These are phyloP conservation scores for Sepiola atlantica DNA, from an alignment of 2,888 invertebrate species.

Conservation along the genomic window DNA sequence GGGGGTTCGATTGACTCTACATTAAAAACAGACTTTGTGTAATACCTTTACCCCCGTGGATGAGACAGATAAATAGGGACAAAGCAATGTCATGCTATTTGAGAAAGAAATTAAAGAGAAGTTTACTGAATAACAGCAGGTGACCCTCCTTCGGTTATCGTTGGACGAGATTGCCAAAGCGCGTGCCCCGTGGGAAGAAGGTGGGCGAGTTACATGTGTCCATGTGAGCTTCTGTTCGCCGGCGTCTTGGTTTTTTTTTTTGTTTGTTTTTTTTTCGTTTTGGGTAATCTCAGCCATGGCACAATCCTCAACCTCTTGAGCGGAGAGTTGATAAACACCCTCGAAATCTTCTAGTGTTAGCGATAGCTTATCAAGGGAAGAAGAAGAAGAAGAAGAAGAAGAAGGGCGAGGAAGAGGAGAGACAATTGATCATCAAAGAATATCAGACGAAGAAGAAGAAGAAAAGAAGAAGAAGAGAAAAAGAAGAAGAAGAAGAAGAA, in stretches of 20 bases:
- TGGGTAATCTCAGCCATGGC: not conserved
- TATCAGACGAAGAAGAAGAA: not conserved
- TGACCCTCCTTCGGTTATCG: not conserved
- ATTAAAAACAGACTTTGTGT: no score
- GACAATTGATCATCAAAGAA: not conserved
- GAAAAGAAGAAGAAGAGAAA: not conserved
- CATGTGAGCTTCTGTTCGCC: not conserved
- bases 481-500: not conserved
- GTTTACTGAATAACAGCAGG: not conserved
- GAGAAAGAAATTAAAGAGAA: not conserved
- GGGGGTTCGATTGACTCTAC: no score
- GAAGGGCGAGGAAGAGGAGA: not conserved
- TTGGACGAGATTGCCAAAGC: not conserved
- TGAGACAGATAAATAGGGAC: not conserved
- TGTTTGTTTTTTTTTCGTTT: not conserved
- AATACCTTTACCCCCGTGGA: no score
- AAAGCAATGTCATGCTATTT: not conserved
- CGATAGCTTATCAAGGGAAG: not conserved
- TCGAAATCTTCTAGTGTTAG: conserved; percentile 12
- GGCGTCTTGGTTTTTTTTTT: not conserved
- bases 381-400: not conserved
- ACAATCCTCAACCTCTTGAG: conserved; percentile 50
- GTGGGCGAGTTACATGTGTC: conserved; percentile 51
- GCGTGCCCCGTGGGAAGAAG: conserved; percentile 49
- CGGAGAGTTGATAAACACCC: conserved; percentile 47